These are phyloP conservation scores for Irena cyanogastra DNA, from an alignment of 2,113 vertebrate species.

Conservation along the genomic window DNA sequence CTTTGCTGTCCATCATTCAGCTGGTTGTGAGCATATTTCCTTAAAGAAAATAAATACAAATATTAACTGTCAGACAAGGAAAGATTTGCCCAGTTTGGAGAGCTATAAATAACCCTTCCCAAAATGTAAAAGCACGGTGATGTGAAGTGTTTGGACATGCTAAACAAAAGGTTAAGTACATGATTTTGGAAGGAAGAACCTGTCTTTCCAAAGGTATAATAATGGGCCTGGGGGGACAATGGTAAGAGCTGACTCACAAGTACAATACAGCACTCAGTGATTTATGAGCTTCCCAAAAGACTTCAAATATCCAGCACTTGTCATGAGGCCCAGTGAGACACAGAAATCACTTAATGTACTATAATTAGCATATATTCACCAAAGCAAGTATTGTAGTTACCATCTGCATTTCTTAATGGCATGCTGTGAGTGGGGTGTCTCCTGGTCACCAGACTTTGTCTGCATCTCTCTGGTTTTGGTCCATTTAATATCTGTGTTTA, in stretches of 20 bases:
- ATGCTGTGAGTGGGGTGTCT: not conserved
- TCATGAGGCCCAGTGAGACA: constrained; percentile 12
- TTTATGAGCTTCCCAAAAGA: not conserved
- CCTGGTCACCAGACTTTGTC: not conserved
- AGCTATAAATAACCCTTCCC: not conserved
- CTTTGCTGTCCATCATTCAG: not conserved
- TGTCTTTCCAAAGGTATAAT: not conserved
- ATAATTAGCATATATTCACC: not conserved
- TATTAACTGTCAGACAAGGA: not conserved
- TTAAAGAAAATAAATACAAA: not conserved
- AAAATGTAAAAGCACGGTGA: not conserved
- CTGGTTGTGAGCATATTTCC: not conserved
- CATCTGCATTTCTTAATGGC: constrained; percentile 3
- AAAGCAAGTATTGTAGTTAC: not conserved
- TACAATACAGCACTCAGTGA: not conserved
- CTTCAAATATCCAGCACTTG: not conserved
- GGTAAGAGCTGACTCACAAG: not conserved
- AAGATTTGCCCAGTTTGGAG: not conserved
- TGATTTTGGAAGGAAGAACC: not conserved
- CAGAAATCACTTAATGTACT: not conserved
- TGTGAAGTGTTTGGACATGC: not conserved
- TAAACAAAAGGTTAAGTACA: not conserved
- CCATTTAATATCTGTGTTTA: constrained; percentile 6
- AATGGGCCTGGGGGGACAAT: not conserved
- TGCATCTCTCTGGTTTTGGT: not conserved